Base-by-base conservation (phyloP, 2,888 invertebrate genomes). In the Trichogramma dendrolimi region DNA sequence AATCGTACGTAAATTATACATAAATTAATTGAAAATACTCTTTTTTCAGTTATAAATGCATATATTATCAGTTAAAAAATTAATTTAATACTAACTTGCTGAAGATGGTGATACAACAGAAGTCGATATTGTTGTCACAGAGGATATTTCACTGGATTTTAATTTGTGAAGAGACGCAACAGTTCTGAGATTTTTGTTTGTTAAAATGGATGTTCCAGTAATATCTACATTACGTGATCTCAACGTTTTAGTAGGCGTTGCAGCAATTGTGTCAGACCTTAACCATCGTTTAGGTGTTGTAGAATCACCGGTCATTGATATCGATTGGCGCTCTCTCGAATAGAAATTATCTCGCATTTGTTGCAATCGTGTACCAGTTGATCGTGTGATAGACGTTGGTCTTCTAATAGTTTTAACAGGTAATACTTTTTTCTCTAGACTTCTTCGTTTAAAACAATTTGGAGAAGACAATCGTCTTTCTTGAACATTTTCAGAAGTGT, bases 171-270 rank as follows among this genome's bases (percentile, higher is more conserved):
- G 27, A 27, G 27, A 27, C 27, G 27, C 27, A 27, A 27, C 27
- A 2, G 27, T 27, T 27, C 27, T 27, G 27, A 27, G 27, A 27
- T 27, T 27, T 27, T 27, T 27, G 27, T 27, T 27, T 2, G 27
- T 46, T 46, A 52, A 27, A 27, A 77, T 72, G 1, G 78, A 75
- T 27, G 78, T 77, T 1, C 76, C 78, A 5, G 72, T 70, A 41
- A 79, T 76, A 47, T 80, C 79, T 38, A 80, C 75, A 61, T 80
- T 80, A 10, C 80, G 74, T 0, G 80, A 80, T 6, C 80, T 75
- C 6, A 80, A 59, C 0, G 80, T 80, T 64, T 78, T 79, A 0
- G 79, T 74, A 6, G 80, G 79, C 0, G 75, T 79, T 2, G 79
- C 79, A 0, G 79, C 79, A n/a, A 78, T 71, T 3, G 79, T 80